phyloP scores from a whole-genome alignment of 2,888 invertebrate genomes.

The Frankliniella fusca region DNA sequence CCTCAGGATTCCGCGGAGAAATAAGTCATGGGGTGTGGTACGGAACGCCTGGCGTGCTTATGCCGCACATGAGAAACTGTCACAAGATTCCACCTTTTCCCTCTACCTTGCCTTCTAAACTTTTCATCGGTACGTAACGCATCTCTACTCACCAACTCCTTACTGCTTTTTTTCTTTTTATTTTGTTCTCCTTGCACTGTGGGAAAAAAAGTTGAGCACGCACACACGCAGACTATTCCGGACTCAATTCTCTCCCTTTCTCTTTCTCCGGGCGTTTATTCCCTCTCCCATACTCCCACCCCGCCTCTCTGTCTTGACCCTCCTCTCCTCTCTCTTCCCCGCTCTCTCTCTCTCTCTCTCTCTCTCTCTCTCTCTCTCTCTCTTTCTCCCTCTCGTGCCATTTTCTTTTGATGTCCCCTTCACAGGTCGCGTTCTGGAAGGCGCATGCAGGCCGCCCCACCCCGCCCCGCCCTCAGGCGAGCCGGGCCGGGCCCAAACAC shows the following conservation, averaged over 20 bases:
- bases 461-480: too few relatives aligned
- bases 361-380: not conserved
- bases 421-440: slow-evolving; percentile 11
- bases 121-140: not conserved
- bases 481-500: not conserved
- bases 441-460: not conserved
- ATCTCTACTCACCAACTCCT: too few relatives aligned
- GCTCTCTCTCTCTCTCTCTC: not conserved
- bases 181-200: not conserved
- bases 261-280: not conserved
- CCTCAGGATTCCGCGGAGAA: too few relatives aligned
- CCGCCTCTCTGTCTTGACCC: not conserved
- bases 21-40: too few relatives aligned
- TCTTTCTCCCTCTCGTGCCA: not conserved
- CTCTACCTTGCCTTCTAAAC: not conserved
- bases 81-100: not conserved
- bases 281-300: not conserved
- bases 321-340: not conserved
- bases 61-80: too few relatives aligned
- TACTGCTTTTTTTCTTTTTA: not conserved
- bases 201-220: not conserved
- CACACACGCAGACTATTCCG: not conserved
- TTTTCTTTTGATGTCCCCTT: slow-evolving; percentile 21
- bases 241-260: not conserved
- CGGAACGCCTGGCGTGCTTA: too few relatives aligned